phyloP scores from a whole-genome alignment of 2,888 invertebrate genomes.

The Drosophila prostipennis region DNA sequence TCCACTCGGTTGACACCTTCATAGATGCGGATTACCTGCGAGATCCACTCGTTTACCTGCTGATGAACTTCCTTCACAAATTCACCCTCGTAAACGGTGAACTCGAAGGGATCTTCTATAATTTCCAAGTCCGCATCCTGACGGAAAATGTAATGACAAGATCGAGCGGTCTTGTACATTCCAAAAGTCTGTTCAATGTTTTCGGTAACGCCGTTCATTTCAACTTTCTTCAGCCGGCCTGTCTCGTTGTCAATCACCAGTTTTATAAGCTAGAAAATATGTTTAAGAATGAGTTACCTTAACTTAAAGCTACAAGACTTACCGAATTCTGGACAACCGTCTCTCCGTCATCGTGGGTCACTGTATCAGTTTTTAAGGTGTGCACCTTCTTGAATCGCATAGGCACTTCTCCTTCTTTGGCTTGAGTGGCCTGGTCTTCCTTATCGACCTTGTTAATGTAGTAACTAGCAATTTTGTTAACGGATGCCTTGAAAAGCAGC shows the following conservation, averaged over 20 bases:
- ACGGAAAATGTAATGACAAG: slow-evolving; percentile 33
- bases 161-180: slow-evolving; percentile 86
- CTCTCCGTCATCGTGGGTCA: background rate
- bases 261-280: slow-evolving; percentile 66
- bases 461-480: slow-evolving; percentile 86
- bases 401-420: background rate
- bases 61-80: slow-evolving; percentile 38
- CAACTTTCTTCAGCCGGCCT: slow-evolving; percentile 65
- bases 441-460: slow-evolving; percentile 50
- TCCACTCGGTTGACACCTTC: slow-evolving; percentile 86
- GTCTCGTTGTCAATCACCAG: slow-evolving; percentile 62
- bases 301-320: slow-evolving; percentile 8
- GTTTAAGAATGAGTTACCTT: background rate
- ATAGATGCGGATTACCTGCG: slow-evolving; percentile 89
- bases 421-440: background rate
- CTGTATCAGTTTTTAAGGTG: background rate
- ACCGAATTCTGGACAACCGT: slow-evolving; percentile 74
- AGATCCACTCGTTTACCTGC: slow-evolving; percentile 69
- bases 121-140: slow-evolving; percentile 21
- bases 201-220: slow-evolving; percentile 77
- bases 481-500: slow-evolving; percentile 87
- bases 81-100: slow-evolving; percentile 25
- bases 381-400: slow-evolving; percentile 44
- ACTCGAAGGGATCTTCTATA: slow-evolving; percentile 10
- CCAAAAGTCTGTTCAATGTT: slow-evolving; percentile 87